Evolutionary conservation across 2,888 invertebrate genomes (phyloP).

Genomic region (Dryomyza anilis): DNA sequence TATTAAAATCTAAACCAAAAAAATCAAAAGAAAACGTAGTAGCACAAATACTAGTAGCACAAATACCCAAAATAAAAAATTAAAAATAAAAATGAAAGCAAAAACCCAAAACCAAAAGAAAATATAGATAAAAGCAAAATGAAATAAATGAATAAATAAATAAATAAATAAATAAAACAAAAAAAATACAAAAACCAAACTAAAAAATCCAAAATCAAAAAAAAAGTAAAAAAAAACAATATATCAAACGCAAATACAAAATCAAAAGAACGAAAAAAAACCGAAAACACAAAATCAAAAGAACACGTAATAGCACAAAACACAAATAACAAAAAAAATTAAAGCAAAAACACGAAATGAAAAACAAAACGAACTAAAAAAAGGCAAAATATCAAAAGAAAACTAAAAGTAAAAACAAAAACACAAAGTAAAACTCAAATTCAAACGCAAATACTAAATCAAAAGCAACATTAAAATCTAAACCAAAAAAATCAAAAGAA

Average conservation of each 20-base stretch:
- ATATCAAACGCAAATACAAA: background rate
- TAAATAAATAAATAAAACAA: too few species aligned
- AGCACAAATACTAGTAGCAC: too few species aligned
- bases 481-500: background rate
- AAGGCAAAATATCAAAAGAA: too few species aligned
- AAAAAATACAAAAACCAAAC: too few species aligned
- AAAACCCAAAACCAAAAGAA: background rate
- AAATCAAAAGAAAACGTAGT: too few species aligned
- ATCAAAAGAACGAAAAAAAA: constrained; percentile 4
- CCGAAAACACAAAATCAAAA: background rate
- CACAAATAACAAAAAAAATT: background rate
- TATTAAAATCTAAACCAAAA: background rate
- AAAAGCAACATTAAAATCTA: background rate
- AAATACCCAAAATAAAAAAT: too few species aligned
- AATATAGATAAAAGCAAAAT: background rate
- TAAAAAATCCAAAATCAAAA: too few species aligned
- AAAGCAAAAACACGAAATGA: background rate
- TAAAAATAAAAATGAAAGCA: too few species aligned
- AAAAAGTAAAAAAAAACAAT: background rate
- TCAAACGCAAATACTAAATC: background rate
- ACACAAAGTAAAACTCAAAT: background rate
- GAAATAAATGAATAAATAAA: background rate
- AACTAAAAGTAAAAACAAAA: background rate
- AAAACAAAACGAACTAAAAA: too few species aligned
- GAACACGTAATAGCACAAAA: background rate